Evolutionary conservation across 2,797 vertebrate species (phyloP), one percentile per base, ranked within the genome.

Genomic region (Chromis chromis): DNA sequence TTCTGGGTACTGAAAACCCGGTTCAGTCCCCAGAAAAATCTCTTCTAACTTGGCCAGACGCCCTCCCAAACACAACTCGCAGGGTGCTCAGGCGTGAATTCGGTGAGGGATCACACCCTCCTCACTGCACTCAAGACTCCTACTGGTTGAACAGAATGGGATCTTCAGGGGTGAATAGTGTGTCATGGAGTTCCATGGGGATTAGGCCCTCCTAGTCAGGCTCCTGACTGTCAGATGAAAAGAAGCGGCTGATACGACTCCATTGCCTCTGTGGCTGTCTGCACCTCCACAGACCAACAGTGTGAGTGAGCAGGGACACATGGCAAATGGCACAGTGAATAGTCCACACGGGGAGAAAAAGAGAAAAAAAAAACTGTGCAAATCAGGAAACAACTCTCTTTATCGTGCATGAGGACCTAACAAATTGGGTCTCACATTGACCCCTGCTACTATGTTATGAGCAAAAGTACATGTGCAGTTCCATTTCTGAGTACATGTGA

Each of bases 161-260:
- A 58, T 73, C 70, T 73, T 83, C 28, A 60, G 68, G 49, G 61
- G 21, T 3, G 14, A 70, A 60, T 65, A 33, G 16, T 59, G 68
- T 61, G 64, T 55, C 64, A 28, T 39, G 39, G 57, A 44, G 46
- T 55, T 73, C 36, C 17, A 22, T 49, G 64, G 71, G 78, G 74
- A 81, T 80, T 67, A 39, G 50, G 60, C 33, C 25, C 40, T 68
- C 55, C 57, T 60, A 62, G 63, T 64, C 69, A 67, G 66, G 66
- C 75, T 67, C 36, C 11, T 54, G 55, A 44, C 77, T 70, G 69
- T 81, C 80, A 73, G n/a, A 64, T 57, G 52, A 46, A 72, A 75
- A 79, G 66, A 71, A 70, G 73, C 33, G 24, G 78, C 67, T 55
- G 69, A 78, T 60, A 58, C 49, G 40, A 81, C 56, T 68, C 63